Conservation (phyloP, 2,797 vertebrate genomes). For the Pseudochirops cupreus region DNA sequence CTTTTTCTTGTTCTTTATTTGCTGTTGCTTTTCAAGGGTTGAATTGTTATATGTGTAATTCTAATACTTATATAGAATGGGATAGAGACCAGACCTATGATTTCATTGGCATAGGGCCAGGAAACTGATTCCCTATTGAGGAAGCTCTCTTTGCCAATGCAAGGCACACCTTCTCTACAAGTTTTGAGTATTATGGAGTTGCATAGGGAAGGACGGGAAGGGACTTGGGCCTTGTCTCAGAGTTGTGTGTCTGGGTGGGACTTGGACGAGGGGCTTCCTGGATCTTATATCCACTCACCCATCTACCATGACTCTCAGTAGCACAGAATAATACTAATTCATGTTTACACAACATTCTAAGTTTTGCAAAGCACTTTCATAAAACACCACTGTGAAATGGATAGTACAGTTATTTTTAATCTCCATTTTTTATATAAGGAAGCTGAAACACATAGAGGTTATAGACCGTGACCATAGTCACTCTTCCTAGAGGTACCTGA, state of each 20-base stretch:
- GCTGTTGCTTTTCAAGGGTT: not conserved
- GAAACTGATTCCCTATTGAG: not conserved
- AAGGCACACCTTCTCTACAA: not conserved
- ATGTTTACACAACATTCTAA: not conserved
- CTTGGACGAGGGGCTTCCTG: not conserved
- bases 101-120: not conserved
- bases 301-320: not conserved
- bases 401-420: not conserved
- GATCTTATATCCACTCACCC: not conserved
- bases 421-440: not conserved
- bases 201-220: not conserved
- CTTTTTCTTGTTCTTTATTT: constrained; percentile 14
- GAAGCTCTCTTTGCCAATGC: not conserved
- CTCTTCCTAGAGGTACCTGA: not conserved
- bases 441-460: not conserved
- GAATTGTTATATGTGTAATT: not conserved
- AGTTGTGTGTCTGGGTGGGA: not conserved
- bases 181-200: not conserved
- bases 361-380: not conserved
- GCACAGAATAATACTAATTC: not conserved
- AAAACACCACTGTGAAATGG: not conserved
- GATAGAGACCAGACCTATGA: not conserved
- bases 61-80: not conserved
- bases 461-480: not conserved
- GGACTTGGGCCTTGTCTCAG: not conserved